Evolutionary conservation across 37 sponge, comb jelly and placozoan species (phyloP), one percentile per base, ranked within the genome.

Genomic region (Oopsacas minuta): DNA sequence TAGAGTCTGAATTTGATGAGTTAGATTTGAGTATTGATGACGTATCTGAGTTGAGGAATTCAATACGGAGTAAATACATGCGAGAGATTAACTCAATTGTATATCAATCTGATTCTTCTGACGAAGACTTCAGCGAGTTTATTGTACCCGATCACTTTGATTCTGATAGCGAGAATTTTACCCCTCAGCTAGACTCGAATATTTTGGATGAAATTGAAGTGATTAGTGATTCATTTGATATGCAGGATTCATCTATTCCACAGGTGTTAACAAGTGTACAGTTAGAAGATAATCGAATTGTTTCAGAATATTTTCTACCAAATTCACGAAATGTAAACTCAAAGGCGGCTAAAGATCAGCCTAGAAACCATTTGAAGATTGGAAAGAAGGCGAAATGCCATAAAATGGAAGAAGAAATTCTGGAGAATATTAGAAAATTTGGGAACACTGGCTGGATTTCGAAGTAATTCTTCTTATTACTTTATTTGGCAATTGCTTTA

Each of bases 371-470:
- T 15, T 17, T 15, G 15, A 42, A 42, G 15, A 8, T 8, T 42
- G 22, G 32, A 3, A 61, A n/a, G 28, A 25, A 10, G 20, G 1
- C 22, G 1, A 61, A 61, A n/a, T 8, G 12, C 12, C 20, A 5
- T 25, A 25, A 20, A 34, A 61, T 61, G 3, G 75, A 61, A 32
- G 75, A 61, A 61, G 75, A 3, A 61, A n/a, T 61, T 12, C 30
- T 61, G 75, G 75, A 61, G 30, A 61, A 61, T 61, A 61, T 61
- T 20, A 61, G 75, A 61, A 61, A 61, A 61, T 61, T 20, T n/a
- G 75, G 75, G 22, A 10, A 61, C 30, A 61, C 75, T 25, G 75
- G 75, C 5, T 61, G 75, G 75, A 61, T 61, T 12, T 42, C 49
- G 15, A 42, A n/a, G n/a, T n/a, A n/a, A n/a, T n/a, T n/a, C n/a